These are phyloP conservation scores for Drosophila tanythrix DNA, from an alignment of 2,888 invertebrate genomes.

Conservation along the genomic window DNA sequence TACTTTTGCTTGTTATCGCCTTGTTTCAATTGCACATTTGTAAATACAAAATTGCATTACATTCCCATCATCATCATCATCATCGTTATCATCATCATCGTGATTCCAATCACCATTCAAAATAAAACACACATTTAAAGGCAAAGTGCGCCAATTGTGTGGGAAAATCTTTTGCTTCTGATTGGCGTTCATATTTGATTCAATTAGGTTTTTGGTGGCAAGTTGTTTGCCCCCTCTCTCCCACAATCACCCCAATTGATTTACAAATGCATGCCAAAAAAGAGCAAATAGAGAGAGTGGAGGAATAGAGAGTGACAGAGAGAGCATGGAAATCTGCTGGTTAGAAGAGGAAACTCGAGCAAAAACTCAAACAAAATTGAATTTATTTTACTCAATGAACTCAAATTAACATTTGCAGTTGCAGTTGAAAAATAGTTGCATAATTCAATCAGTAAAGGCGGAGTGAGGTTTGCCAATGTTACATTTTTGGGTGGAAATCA, in stretches of 20 bases:
- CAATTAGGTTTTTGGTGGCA: conserved; percentile 58
- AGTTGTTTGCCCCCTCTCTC: conserved; percentile 11
- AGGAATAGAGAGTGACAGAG: not conserved
- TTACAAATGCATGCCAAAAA: conserved; percentile 23
- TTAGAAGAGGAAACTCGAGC: not conserved
- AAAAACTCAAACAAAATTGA: conserved; percentile 22
- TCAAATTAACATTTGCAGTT: conserved; percentile 14
- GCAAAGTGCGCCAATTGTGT: conserved; percentile 64
- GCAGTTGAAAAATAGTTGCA: conserved; percentile 5
- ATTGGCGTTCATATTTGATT: conserved; percentile 63
- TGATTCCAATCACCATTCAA: conserved; percentile 26
- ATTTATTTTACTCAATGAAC: conserved; percentile 30
- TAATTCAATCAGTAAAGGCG: conserved; percentile 9
- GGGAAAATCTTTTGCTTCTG: conserved; percentile 61
- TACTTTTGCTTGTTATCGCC: conserved; percentile 2
- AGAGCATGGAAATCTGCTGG: not conserved
- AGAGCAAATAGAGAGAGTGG: not conserved
- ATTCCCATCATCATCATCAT: conserved; percentile 13
- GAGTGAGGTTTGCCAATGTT: not conserved
- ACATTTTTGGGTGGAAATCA: not conserved
- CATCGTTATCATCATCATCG: conserved; percentile 5
- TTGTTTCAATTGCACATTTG: conserved; percentile 6
- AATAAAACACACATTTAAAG: conserved; percentile 43
- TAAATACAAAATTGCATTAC: conserved; percentile 16
- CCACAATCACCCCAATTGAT: not conserved